Percentiles rank a stretch among this genome's conserved stretches.
phyloP scores from a whole-genome alignment of 2,113 vertebrate species.

The Zapus hudsonius region DNA sequence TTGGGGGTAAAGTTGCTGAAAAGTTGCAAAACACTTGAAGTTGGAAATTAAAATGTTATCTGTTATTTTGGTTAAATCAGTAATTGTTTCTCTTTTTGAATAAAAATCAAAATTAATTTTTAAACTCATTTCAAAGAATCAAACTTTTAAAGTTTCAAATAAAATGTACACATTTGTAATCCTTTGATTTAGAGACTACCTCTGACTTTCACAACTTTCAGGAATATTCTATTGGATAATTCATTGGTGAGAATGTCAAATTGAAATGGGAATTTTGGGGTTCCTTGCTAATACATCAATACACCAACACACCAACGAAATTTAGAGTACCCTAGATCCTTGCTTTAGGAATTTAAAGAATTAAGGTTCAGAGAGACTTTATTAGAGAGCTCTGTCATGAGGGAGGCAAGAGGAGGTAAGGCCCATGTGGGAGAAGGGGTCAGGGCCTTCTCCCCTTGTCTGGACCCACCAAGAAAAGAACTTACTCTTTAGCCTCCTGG shows the following conservation, averaged over 20 bases:
- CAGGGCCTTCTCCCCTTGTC: no score
- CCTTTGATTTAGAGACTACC: constrained; percentile 39
- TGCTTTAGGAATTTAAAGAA: no score
- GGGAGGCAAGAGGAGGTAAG: no score
- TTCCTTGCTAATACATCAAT: no score
- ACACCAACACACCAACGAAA: no score
- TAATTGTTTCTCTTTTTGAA: constrained; percentile 72
- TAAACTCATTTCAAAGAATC: constrained; percentile 22
- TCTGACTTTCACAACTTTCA: constrained; percentile 58
- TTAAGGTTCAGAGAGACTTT: no score
- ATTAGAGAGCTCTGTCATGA: no score
- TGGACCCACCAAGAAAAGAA: no score
- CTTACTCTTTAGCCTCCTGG: no score
- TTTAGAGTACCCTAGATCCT: no score
- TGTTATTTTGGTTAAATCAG: constrained; percentile 78
- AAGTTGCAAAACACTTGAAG: constrained; percentile 81
- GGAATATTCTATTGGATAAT: constrained; percentile 29
- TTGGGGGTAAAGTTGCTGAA: constrained; percentile 60
- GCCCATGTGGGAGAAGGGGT: no score
- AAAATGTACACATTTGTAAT: constrained; percentile 73
- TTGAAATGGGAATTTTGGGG: no score
- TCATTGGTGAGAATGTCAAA: constrained; percentile 76
- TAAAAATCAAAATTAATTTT: constrained; percentile 43
- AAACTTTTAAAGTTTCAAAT: constrained; percentile 55
- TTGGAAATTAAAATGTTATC: constrained; percentile 81